Conservation (phyloP, 2,888 invertebrate genomes). For the Leistus spinibarbis region DNA sequence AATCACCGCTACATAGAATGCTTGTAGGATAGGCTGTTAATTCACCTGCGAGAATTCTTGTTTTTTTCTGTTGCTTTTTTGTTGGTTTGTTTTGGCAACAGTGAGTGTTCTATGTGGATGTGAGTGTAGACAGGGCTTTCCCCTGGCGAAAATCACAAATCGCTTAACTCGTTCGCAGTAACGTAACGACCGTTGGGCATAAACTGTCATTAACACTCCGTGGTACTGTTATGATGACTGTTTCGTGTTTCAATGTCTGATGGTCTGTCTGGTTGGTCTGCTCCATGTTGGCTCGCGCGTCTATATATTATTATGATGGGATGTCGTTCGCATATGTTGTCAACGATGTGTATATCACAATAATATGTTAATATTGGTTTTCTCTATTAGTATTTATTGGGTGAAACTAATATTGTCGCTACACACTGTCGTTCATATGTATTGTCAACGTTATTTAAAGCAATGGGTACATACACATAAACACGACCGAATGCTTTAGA, state of each 20-base stretch:
- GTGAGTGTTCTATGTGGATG: too few species aligned
- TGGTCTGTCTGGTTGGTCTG: slow-evolving; percentile 1
- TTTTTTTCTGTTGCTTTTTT: neutral
- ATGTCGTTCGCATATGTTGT: neutral
- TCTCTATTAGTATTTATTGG: neutral
- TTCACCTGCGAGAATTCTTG: neutral
- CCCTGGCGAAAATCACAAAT: slow-evolving; percentile 3
- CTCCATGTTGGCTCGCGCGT: neutral
- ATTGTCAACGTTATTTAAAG: too few species aligned
- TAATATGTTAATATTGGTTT: neutral
- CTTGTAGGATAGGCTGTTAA: neutral
- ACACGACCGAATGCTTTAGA: too few species aligned
- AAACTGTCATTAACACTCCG: slow-evolving; percentile 4
- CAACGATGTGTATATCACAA: neutral
- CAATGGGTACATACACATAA: too few species aligned
- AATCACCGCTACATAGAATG: neutral
- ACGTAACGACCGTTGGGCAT: slow-evolving; percentile 2
- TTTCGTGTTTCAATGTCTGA: slow-evolving; percentile 1
- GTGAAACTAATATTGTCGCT: neutral
- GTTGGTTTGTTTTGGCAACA: neutral
- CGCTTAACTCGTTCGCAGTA: slow-evolving; percentile 1
- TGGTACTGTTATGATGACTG: slow-evolving; percentile 6
- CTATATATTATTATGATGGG: neutral
- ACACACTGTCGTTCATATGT: too few species aligned
- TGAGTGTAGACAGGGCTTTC: neutral